Conservation (phyloP, 2,797 vertebrate genomes). For the Acanthis flammea region DNA sequence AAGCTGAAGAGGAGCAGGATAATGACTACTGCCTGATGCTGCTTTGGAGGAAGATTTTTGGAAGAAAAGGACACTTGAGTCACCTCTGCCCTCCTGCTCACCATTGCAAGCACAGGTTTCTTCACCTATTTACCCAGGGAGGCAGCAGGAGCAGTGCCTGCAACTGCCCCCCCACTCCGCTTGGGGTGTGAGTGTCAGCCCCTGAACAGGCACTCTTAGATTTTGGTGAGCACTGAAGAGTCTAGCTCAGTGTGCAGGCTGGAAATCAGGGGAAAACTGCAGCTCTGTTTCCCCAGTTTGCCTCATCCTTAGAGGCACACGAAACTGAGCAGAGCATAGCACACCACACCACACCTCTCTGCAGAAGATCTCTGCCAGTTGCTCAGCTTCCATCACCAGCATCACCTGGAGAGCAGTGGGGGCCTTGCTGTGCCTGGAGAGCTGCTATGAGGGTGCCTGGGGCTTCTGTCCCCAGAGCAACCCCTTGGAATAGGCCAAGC, state of each 20-base stretch:
- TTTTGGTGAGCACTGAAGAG: neutral
- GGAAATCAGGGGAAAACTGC: neutral
- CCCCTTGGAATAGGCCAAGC: neutral
- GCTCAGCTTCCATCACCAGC: neutral
- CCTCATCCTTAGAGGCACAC: neutral
- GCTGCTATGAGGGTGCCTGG: accelerated
- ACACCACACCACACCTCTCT: neutral
- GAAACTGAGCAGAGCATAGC: neutral
- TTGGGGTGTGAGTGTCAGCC: neutral
- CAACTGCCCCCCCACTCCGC: neutral
- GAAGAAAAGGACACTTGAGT: neutral
- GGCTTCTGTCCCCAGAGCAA: neutral
- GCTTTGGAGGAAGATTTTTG: neutral
- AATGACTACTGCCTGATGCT: neutral
- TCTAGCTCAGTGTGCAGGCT: neutral
- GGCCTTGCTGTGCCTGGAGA: neutral
- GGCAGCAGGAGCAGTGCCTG: neutral
- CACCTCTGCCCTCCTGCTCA: neutral
- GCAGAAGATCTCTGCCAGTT: neutral
- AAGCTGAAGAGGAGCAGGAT: neutral
- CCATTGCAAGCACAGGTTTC: neutral
- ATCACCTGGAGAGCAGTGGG: neutral
- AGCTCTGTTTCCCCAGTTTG: neutral
- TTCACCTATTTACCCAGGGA: neutral
- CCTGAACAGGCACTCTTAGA: neutral